Conservation (phyloP, 2,888 invertebrate species). For the Odontocerum albicorne region DNA sequence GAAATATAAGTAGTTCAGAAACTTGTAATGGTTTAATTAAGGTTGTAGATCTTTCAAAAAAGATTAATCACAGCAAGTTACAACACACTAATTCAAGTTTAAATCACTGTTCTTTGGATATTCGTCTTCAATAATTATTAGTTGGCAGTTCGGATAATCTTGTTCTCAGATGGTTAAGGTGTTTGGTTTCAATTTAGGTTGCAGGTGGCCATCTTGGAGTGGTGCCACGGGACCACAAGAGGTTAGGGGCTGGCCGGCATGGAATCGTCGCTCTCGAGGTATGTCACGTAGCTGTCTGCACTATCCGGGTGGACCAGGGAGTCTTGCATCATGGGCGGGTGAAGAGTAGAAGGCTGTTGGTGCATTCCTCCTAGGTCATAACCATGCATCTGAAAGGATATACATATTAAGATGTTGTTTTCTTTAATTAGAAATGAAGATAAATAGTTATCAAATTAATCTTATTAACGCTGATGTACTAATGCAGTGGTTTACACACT, state of each 20-base stretch:
- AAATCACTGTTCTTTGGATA: too few relatives aligned
- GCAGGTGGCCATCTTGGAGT: conserved; percentile 33
- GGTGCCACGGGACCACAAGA: conserved; percentile 34
- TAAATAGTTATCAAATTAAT: not conserved
- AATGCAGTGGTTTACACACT: too few relatives aligned
- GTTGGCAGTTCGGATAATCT: too few relatives aligned
- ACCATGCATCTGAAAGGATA: conserved; percentile 83
- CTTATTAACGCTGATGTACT: too few relatives aligned
- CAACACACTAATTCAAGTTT: too few relatives aligned
- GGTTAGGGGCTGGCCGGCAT: conserved; percentile 73
- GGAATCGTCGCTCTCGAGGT: conserved; percentile 87
- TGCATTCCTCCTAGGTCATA: conserved; percentile 72
- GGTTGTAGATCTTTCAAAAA: too few relatives aligned
- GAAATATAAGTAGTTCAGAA: too few relatives aligned
- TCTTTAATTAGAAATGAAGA: conserved; percentile 8
- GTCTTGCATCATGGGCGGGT: conserved; percentile 60
- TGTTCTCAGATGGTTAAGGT: too few relatives aligned
- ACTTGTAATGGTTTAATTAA: too few relatives aligned
- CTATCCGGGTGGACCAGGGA: conserved; percentile 68
- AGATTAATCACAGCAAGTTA: too few relatives aligned
- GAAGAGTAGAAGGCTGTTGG: conserved; percentile 58
- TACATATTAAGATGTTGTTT: too few relatives aligned
- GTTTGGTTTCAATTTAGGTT: conserved; percentile 33
- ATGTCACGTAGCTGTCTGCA: conserved; percentile 89
- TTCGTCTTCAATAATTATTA: too few relatives aligned